Percentiles rank a stretch among this genome's conserved stretches.
phyloP scores from a whole-genome alignment of 2,113 vertebrate species.

The Pteronura brasiliensis region DNA sequence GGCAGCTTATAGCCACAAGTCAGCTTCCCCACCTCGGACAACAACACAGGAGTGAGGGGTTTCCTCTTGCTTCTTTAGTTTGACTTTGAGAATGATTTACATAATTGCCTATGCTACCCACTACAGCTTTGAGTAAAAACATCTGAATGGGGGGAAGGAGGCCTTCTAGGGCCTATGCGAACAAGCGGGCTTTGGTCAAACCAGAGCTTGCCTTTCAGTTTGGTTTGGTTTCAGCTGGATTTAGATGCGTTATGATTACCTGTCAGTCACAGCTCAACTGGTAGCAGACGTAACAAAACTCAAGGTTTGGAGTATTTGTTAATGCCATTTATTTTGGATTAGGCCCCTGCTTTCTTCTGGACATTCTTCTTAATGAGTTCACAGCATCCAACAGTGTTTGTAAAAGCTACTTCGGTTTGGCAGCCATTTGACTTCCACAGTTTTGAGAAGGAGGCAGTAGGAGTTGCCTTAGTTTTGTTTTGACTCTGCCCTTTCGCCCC shows the following conservation, averaged over 20 bases:
- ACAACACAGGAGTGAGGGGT: too few relatives aligned
- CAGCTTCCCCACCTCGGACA: not conserved
- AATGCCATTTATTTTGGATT: not conserved
- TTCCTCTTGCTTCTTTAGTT: not conserved
- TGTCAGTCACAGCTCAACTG: not conserved
- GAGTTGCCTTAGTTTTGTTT: not conserved
- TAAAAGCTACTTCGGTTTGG: not conserved
- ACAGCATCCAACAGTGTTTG: constrained; percentile 16
- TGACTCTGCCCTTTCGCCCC: not conserved
- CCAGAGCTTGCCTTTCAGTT: not conserved
- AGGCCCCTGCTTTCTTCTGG: not conserved
- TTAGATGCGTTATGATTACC: not conserved
- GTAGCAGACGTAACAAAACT: not conserved
- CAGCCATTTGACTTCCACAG: not conserved
- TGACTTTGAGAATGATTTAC: not conserved
- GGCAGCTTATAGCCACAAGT: not conserved
- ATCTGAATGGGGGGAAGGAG: not conserved
- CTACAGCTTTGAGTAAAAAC: not conserved
- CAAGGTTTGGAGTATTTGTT: not conserved
- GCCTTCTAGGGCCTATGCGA: not conserved
- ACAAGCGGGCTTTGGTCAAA: not conserved
- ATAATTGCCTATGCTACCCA: not conserved
- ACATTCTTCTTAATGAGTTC: constrained; percentile 22
- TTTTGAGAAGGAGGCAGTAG: not conserved
- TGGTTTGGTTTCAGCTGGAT: not conserved